Evolutionary conservation across 2,113 vertebrate species (phyloP).

Genomic region (Podiceps cristatus): DNA sequence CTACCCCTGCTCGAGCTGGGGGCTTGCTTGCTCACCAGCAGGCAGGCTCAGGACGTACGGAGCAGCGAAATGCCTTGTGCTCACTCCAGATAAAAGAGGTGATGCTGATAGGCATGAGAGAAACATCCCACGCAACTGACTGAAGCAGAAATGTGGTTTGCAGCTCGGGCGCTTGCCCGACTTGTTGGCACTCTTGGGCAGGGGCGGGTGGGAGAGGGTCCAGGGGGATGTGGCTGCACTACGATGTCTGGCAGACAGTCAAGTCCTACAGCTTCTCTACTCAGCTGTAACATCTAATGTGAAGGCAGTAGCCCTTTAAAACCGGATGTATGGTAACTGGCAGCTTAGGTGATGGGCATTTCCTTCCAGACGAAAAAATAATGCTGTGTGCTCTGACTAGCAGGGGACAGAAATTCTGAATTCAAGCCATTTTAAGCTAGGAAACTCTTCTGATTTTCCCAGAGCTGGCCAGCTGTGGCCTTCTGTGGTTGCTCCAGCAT

Average conservation of each 20-base stretch:
- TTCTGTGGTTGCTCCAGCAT: constrained; percentile 6
- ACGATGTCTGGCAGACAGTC: not conserved
- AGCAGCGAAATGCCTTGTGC: constrained; percentile 1
- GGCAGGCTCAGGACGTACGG: not conserved
- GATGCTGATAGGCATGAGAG: constrained; percentile 15
- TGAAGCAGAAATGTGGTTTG: constrained; percentile 20
- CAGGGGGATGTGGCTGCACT: rapidly evolving
- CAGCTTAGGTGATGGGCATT: not conserved
- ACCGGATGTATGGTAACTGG: not conserved
- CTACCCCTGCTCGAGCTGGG: not conserved
- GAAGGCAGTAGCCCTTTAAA: not conserved
- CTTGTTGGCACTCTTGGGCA: not conserved
- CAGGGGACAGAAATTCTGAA: not conserved
- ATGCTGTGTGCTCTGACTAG: not conserved
- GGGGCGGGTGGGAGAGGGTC: not conserved
- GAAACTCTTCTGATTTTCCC: not conserved
- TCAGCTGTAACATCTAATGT: not conserved
- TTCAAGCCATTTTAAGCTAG: not conserved
- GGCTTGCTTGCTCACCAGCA: not conserved
- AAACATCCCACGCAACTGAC: constrained; percentile 1
- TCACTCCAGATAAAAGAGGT: constrained; percentile 33
- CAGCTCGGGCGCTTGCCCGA: not conserved
- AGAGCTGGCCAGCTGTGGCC: constrained; percentile 4
- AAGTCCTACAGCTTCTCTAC: not conserved
- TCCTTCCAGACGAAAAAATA: not conserved